Base-by-base conservation (phyloP, 2,113 vertebrate genomes). In the Sapajus apella region DNA sequence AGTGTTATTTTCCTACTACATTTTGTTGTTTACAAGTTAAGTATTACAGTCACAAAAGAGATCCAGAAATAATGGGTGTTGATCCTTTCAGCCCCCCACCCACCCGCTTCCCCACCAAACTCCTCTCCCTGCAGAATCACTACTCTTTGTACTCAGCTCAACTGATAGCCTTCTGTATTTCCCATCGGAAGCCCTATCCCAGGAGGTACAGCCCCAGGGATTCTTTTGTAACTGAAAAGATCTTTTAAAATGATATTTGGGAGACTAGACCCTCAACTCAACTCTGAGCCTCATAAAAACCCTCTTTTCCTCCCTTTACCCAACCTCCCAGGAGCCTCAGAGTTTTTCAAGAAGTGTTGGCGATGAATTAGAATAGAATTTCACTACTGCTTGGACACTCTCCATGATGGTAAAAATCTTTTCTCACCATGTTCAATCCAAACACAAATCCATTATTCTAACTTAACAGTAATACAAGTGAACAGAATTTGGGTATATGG, bases 21-120 rank as follows among this genome's bases (percentile, higher is more conserved):
- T 91, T 94, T 90, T 95, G 79, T 83, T 96, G 79, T 85, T 82
- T 70, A 55, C 45, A 97, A 91, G 85, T 92, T 94, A 92, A 88
- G 70, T 77, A 76, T 68, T 64, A 23, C 5, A 72, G 64, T 87
- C 70, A 87, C 61, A 10, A 20, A 93, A 94, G 80, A 77, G 45
- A 93, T 70, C 70, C 32, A 45, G 55, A 82, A 91, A 80, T 68
- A 91, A 79, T 3, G 55, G 68, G 14, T 30, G 3, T 40, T 61
- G 66, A 88, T 77, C 45, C 55, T 55, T 88, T 79, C 47, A 70
- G 37, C n/a, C 55, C 12, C 61, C 4, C 27, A 1, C 11, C 27
- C 61, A 52, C 52, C 52, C 17, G 52, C 52, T 52, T 17, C 61
- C 27, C 61, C 0, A 2, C 43, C 30, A 16, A 6, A 9, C 10